Base-by-base conservation (phyloP, 2,113 vertebrate genomes). In the Sylvilagus bachmani region DNA sequence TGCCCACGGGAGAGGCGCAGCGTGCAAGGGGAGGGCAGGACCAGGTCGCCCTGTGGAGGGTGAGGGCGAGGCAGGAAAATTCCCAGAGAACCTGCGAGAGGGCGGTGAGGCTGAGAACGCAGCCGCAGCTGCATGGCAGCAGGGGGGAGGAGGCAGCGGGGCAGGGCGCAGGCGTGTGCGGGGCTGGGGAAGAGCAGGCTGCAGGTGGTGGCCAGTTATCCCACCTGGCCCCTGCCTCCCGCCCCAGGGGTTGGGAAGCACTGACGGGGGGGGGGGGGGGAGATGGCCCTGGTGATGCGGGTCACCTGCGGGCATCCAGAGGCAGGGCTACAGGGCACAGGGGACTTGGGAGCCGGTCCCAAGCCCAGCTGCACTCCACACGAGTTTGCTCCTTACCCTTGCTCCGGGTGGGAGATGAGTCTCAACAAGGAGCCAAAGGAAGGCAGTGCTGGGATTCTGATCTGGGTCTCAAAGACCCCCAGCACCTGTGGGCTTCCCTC, bases 331-430 rank as follows among this genome's bases (percentile, higher is more conserved):
- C 10, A 19, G 55, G 53, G n/a, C 22, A 13, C 19, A 53, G 16
- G 1, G 13, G 8, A 0, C 10, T 1, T 6, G 24, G 38, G 22
- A 49, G 33, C 1, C 0, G 1, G 12, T 16, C 44, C 70, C 36
- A 67, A 0, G 0, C 58, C 67, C 67, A n/a, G 33, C 73, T 62
- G 10, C 7, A 0, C 58, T 33, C 64, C 24, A 53, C 0, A 4
- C 19, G n/a, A 82, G 77, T 55, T 55, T 71, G 55, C 1, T 9
- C 66, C 58, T 75, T 11, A 24, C 36, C 64, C 25, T 25, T 0
- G 36, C 22, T 77, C 36, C 69, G 36, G 25, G 38, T 25, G 71
- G 64, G 64, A 96, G 53, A 64, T 0, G 7, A 67, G 71, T 29
- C 58, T 83, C 25, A 11, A 29, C 49, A n/a, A 74, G 61, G 64